Conservation (phyloP, 1,140 invertebrate species). For the Elysia chlorotica region DNA sequence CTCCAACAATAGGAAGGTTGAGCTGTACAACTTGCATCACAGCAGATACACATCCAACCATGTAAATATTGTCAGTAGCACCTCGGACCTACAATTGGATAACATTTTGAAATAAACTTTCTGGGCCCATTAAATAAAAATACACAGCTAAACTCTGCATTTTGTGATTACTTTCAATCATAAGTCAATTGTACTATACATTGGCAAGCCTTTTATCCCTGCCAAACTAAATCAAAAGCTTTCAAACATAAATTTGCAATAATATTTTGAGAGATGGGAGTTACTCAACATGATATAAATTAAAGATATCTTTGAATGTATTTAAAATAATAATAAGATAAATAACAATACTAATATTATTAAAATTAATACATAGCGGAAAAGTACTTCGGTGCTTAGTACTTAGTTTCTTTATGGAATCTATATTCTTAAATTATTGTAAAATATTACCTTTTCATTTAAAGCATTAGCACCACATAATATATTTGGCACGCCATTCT, state of each 20-base stretch:
- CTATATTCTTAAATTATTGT: no score
- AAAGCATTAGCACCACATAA: slow-evolving; percentile 27
- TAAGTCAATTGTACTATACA: neutral
- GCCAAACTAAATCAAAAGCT: no score
- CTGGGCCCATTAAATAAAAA: neutral
- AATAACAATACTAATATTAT: no score
- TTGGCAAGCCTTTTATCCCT: no score
- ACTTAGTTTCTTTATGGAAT: no score
- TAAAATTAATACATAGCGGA: no score
- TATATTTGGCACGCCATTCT: slow-evolving; percentile 32
- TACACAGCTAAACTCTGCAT: neutral
- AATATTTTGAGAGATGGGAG: no score
- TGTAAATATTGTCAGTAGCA: slow-evolving; percentile 20
- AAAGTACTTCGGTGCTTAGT: no score
- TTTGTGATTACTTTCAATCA: neutral
- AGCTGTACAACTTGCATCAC: slow-evolving; percentile 16
- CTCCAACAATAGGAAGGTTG: slow-evolving; percentile 19
- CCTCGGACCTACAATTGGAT: neutral
- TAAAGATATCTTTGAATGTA: no score
- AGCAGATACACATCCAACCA: slow-evolving; percentile 16
- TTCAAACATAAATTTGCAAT: no score
- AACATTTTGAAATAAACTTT: neutral
- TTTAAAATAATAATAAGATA: no score
- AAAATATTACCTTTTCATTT: slow-evolving; percentile 19
- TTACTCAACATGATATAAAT: no score